Base-by-base conservation (phyloP, 2,797 vertebrate genomes). In the Anisognathus igniventris region DNA sequence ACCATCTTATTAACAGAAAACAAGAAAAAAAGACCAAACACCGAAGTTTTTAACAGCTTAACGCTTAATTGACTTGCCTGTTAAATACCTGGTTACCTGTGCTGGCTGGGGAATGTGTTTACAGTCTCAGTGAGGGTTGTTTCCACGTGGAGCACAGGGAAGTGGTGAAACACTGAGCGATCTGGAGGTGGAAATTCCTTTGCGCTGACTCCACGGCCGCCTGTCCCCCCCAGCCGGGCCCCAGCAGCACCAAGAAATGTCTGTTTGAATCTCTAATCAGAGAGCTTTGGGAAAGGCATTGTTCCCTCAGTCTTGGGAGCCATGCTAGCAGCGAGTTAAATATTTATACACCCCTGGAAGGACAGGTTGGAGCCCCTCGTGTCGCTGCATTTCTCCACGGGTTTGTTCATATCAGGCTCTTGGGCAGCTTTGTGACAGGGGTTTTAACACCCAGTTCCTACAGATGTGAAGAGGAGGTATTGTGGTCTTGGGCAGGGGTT, bases 161-260 rank as follows among this genome's bases (percentile, higher is more conserved):
- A 62, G 76, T 53, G 77, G 21, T 64, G 85, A 80, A 93, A 80
- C 39, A 33, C 8, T 3, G 50, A 89, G 50, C 8, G 8, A 73
- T 66, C 57, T 7, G 12, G 70, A 74, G 73, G 87, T 88, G 24
- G 92, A 75, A 91, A 96, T 97, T 96, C 85, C 93, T 83, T 51
- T 42, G 76, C 16, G 17, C 56, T 72, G 92, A 95, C 73, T 90
- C 70, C 1, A 17, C 56, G 25, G 81, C 84, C 72, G 86, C 51
- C 47, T 60, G 88, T 72, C 60, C 92, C 75, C 94, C 90, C 81
- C 24, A 60, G 78, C 86, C 27, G 94, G 94, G 95, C 95, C 95
- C 66, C 94, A 54, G 91, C 89, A 58, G 81, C 84, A 44, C 7
- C 23, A 33, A 95, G 93, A 95, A 96, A 92, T 80, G 91, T 71